These are phyloP conservation scores for Xestia rhomboidea DNA, from an alignment of 2,888 invertebrate genomes.

Conservation along the genomic window DNA sequence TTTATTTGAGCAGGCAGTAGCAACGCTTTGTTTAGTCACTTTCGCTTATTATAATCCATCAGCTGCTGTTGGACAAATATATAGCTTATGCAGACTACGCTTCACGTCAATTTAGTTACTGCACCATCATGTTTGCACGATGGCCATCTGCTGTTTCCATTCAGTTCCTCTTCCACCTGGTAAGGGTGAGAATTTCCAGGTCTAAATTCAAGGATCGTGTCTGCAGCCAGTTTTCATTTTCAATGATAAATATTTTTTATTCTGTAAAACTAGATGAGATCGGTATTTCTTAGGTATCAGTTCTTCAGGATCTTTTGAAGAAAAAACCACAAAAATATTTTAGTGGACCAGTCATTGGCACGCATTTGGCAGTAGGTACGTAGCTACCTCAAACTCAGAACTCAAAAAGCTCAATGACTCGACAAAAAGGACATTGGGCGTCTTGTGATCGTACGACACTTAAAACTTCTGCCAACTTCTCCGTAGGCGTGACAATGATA, in stretches of 20 bases:
- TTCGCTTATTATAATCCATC: constrained; percentile 39
- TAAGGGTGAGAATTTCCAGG: background rate
- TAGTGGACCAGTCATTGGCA: background rate
- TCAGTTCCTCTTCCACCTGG: background rate
- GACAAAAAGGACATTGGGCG: too few relatives aligned
- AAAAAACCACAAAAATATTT: background rate
- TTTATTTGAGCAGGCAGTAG: constrained; percentile 40
- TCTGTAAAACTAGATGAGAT: background rate
- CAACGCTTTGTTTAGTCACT: constrained; percentile 28
- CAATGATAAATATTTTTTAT: background rate
- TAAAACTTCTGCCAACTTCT: constrained; percentile 4
- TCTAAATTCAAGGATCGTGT: background rate
- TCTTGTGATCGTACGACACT: constrained; percentile 21
- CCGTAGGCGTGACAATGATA: constrained; percentile 64
- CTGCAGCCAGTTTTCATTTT: background rate
- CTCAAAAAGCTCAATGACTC: background rate
- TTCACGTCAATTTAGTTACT: background rate
- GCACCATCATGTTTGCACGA: background rate
- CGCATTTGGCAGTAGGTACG: background rate
- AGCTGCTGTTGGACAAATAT: background rate
- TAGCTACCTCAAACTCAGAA: background rate
- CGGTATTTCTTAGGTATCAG: background rate
- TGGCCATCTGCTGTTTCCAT: background rate
- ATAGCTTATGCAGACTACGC: background rate
- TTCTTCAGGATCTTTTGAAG: background rate